Evolutionary conservation across 1,140 invertebrate species (phyloP), one percentile per base, ranked within the genome.

Genomic region (Apis dorsata): DNA sequence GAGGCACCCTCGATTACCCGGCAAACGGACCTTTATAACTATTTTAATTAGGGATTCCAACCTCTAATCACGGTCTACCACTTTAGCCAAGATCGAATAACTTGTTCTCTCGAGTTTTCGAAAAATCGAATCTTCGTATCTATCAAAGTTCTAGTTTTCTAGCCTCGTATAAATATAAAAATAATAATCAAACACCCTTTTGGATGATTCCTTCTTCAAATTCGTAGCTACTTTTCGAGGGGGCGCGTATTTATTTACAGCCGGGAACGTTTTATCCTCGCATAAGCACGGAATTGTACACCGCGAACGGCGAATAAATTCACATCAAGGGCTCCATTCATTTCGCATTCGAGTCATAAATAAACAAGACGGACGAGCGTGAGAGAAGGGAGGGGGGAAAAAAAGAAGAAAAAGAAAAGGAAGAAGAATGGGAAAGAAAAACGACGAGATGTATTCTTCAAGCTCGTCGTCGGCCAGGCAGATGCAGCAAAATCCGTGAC

Each of bases 11-110:
- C 28, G 17, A 12, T 17, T n/a, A 69, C 11, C 55, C 10, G 13
- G 44, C 28, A 78, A 63, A 63, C 66, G 65, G 66, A 63, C 49
- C 66, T 78, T 71, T 59, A 63, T 78, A 83, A 83, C 70, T 83
- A 75, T 78, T 83, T 83, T 79, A 83, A 83, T 83, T 83, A 80
- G 69, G 73, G 44, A 83, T 73, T 65, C 15, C 81, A n/a, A 3
- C 24, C 71, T 17, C 74, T 63, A 74, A 78, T 77, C 81, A 49
- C 59, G 19, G 11, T 49, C 28, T 53, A 24, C 11, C 10, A 5
- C 24, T 66, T 15, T 15, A 10, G 49, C 24, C 24, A 24, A 73
- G 51, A 59, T 83, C 76, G 21, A 11, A 59, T n/a, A 11, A 51
- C 24, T 34, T 34, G 3, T 34, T 34, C 3, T 34, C 34, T 34